Conservation (phyloP, 2,888 invertebrate species). For the Cerastis leucographa region DNA sequence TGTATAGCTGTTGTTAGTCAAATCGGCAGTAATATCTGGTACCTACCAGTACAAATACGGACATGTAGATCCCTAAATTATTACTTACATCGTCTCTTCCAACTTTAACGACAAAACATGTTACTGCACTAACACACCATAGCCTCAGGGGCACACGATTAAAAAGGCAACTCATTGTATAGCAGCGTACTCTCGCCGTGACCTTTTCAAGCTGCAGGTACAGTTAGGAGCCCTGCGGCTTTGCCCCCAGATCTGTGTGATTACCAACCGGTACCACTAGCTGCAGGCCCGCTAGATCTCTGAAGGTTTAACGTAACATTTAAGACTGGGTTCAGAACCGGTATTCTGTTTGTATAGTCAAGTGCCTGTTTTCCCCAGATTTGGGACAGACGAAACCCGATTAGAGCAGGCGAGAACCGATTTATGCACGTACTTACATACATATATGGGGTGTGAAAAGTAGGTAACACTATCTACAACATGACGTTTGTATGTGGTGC, state of each 20-base stretch:
- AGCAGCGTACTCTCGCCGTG: conserved; percentile 32
- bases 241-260: conserved; percentile 55
- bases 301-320: conserved; percentile 20
- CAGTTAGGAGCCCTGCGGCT: conserved; percentile 59
- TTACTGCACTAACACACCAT: neutral
- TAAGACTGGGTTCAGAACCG: neutral
- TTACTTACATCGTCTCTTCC: neutral
- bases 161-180: conserved; percentile 44
- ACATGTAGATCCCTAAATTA: neutral
- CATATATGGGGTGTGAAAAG: neutral
- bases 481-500: neutral
- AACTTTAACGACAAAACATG: neutral
- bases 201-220: conserved; percentile 52
- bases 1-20: neutral
- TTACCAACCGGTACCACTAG: conserved; percentile 53
- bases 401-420: neutral
- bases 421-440: neutral
- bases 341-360: neutral
- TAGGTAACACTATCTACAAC: neutral
- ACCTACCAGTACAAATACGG: too few species aligned
- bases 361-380: neutral
- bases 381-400: neutral
- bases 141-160: conserved; percentile 26
- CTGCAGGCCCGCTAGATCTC: conserved; percentile 23
- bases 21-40: neutral